phyloP scores from a whole-genome alignment of 2,113 vertebrate species.

The Myxocyprinus asiaticus region DNA sequence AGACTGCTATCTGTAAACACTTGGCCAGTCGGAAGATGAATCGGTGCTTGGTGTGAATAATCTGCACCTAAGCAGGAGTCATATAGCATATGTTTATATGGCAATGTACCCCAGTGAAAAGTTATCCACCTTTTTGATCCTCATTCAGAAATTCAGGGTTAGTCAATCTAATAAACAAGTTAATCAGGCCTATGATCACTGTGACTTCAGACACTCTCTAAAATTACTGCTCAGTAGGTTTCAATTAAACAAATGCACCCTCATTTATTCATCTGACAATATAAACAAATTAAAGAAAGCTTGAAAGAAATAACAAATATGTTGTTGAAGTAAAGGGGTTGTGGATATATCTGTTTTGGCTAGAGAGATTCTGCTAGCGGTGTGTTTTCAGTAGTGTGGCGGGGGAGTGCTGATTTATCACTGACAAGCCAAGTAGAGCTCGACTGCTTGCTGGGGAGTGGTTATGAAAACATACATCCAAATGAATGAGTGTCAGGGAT shows the following conservation, averaged over 20 bases:
- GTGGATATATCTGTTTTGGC: conserved; percentile 14
- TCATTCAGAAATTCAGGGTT: too few species aligned
- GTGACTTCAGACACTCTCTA: not conserved
- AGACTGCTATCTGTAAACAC: too few species aligned
- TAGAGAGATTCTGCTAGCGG: not conserved
- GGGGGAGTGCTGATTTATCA: conserved; percentile 51
- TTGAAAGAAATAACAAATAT: conserved; percentile 8
- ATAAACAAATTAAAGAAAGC: not conserved
- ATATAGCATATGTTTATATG: too few species aligned
- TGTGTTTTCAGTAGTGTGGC: conserved; percentile 13
- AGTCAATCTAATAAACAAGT: too few species aligned
- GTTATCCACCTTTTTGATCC: too few species aligned
- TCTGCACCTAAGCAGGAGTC: too few species aligned
- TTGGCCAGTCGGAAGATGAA: too few species aligned
- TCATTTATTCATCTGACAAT: not conserved
- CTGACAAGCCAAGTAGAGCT: conserved; percentile 18
- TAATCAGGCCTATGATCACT: too few species aligned
- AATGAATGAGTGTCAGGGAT: conserved; percentile 60
- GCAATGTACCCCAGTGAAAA: too few species aligned
- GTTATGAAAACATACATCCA: conserved; percentile 58
- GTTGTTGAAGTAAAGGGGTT: not conserved
- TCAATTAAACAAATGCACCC: not conserved
- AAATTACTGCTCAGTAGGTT: not conserved
- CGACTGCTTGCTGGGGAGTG: conserved; percentile 46
- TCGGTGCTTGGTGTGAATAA: too few species aligned